A percentile compares a stretch with the other conserved stretches of the same genome.
Conservation (phyloP, 2,113 vertebrate genomes). For the Syngnathoides biaculeatus region DNA sequence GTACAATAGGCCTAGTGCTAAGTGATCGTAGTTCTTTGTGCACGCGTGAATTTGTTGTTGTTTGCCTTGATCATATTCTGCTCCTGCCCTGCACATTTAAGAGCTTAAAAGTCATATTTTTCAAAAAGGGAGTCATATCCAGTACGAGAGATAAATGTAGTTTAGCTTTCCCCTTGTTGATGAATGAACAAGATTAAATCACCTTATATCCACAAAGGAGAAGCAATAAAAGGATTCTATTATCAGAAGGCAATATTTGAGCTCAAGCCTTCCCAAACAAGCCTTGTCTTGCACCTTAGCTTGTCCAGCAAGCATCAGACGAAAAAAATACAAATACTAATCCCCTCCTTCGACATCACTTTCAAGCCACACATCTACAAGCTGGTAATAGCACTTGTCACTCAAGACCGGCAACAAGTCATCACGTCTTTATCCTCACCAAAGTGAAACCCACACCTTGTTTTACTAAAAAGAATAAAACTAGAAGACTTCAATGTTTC, state of each 20-base stretch:
- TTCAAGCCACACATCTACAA: neutral
- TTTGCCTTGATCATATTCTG: slow-evolving; percentile 56
- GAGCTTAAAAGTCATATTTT: neutral
- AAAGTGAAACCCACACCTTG: neutral
- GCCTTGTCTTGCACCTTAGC: slow-evolving; percentile 8
- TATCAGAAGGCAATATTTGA: neutral
- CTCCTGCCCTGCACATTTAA: slow-evolving; percentile 50
- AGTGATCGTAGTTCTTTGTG: slow-evolving; percentile 67
- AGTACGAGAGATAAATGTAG: neutral
- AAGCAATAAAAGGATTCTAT: slow-evolving; percentile 2
- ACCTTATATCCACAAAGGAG: neutral
- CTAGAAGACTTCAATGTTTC: too few species aligned
- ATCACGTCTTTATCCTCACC: neutral
- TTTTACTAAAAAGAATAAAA: neutral
- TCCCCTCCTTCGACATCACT: neutral
- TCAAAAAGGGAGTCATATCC: neutral
- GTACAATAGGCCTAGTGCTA: slow-evolving; percentile 64
- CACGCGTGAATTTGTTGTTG: slow-evolving; percentile 58
- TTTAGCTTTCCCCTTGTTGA: neutral
- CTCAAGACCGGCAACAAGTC: neutral
- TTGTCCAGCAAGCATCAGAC: neutral
- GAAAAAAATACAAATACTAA: too few species aligned
- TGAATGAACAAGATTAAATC: neutral
- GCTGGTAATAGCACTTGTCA: neutral
- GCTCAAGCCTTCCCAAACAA: neutral